phyloP scores from a whole-genome alignment of 2,888 invertebrate species.

The Sepioteuthis lessoniana region DNA sequence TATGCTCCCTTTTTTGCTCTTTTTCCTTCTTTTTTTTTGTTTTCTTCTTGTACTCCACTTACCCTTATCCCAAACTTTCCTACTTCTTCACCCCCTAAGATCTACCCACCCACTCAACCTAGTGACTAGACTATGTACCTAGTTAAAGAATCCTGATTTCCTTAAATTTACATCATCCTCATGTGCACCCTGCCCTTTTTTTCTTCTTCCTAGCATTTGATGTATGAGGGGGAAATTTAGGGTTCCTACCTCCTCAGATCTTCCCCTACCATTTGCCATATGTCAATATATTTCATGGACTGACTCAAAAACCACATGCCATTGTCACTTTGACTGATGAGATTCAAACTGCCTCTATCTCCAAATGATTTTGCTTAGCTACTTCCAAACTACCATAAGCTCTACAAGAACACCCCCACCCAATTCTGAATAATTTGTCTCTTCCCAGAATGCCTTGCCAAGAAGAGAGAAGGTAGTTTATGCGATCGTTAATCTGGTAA shows the following conservation, averaged over 20 bases:
- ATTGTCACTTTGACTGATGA: not conserved
- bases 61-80: too few relatives aligned
- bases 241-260: not conserved
- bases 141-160: not conserved
- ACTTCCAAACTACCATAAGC: not conserved
- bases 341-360: not conserved
- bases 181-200: too few relatives aligned
- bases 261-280: not conserved
- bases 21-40: too few relatives aligned
- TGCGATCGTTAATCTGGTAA: too few relatives aligned
- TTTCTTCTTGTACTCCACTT: too few relatives aligned
- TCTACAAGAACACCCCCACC: not conserved
- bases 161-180: slow-evolving; percentile 1
- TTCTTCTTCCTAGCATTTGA: not conserved
- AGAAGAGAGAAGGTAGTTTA: too few relatives aligned
- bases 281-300: slow-evolving; percentile 2
- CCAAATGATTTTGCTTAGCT: not conserved
- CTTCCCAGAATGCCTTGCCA: not conserved
- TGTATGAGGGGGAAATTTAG: not conserved
- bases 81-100: too few relatives aligned
- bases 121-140: not conserved
- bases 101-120: too few relatives aligned
- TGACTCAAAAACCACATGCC: not conserved
- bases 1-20: too few relatives aligned
- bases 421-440: not conserved